These are phyloP conservation scores for Oithona nana DNA, from an alignment of 2,888 invertebrate genomes.

Conservation along the genomic window DNA sequence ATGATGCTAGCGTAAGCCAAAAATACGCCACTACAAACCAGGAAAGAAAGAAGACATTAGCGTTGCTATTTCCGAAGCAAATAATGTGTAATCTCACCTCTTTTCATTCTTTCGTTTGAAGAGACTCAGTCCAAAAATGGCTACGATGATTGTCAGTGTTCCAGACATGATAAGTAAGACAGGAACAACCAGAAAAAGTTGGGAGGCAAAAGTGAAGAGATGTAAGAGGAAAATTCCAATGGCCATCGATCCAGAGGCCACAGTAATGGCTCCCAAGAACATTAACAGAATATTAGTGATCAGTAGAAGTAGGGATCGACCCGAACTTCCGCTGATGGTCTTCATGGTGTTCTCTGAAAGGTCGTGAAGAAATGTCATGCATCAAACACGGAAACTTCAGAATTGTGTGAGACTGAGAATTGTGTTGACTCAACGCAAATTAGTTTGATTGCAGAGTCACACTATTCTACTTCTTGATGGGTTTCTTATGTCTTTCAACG, in stretches of 20 bases:
- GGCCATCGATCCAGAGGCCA: neutral
- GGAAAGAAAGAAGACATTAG: no score
- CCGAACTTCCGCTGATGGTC: neutral
- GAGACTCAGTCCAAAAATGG: neutral
- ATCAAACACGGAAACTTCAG: no score
- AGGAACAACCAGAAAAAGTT: neutral
- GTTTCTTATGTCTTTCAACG: no score
- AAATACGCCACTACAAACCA: neutral
- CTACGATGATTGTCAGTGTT: neutral
- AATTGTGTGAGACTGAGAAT: no score
- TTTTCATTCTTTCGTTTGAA: neutral
- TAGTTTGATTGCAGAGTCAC: no score
- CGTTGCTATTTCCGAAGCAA: neutral
- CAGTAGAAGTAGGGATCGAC: neutral
- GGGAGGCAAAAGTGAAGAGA: neutral
- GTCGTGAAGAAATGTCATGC: no score
- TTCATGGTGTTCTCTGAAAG: neutral
- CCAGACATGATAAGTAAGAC: neutral
- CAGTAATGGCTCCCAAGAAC: neutral
- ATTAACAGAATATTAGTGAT: neutral
- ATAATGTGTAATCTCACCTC: neutral
- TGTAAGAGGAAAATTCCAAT: neutral
- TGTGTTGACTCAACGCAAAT: no score
- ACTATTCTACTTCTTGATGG: no score
- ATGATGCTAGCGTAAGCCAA: neutral